These are phyloP conservation scores for Masticophis lateralis DNA, from an alignment of 2,797 vertebrate genomes.

Conservation along the genomic window DNA sequence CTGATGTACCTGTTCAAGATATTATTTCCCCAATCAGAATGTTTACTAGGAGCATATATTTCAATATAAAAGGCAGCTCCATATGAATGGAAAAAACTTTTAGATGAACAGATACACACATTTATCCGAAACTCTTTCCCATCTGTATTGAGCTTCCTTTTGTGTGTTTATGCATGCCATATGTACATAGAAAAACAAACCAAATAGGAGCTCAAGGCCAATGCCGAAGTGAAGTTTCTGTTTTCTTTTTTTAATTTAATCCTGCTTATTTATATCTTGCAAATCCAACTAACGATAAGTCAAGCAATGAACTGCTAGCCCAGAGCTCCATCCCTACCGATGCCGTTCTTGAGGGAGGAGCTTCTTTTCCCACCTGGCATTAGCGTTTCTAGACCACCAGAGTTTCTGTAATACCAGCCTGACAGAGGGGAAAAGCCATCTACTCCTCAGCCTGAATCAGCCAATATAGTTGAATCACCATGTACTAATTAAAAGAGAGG, in stretches of 20 bases:
- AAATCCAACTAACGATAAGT: background rate
- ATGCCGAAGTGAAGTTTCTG: background rate
- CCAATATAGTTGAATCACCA: background rate
- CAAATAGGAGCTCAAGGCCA: background rate
- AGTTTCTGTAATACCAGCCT: background rate
- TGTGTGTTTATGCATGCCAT: too few species aligned
- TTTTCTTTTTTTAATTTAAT: background rate
- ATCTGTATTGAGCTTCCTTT: background rate
- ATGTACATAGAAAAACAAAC: background rate
- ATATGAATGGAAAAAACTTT: background rate
- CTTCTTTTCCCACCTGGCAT: background rate
- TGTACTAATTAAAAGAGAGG: background rate
- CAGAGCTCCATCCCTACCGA: background rate
- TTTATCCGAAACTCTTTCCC: background rate
- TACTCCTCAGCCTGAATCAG: background rate
- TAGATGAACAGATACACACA: background rate
- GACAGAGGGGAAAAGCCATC: background rate
- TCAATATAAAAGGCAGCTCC: background rate
- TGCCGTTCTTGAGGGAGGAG: background rate
- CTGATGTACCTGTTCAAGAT: background rate
- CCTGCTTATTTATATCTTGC: background rate
- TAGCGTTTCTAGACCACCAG: background rate
- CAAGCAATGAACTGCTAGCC: background rate
- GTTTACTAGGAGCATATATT: background rate
- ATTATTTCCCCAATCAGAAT: background rate